Percentiles rank a stretch among this genome's conserved stretches.
phyloP scores from a whole-genome alignment of 2,888 invertebrate genomes.

The Drosophila lacicola region DNA sequence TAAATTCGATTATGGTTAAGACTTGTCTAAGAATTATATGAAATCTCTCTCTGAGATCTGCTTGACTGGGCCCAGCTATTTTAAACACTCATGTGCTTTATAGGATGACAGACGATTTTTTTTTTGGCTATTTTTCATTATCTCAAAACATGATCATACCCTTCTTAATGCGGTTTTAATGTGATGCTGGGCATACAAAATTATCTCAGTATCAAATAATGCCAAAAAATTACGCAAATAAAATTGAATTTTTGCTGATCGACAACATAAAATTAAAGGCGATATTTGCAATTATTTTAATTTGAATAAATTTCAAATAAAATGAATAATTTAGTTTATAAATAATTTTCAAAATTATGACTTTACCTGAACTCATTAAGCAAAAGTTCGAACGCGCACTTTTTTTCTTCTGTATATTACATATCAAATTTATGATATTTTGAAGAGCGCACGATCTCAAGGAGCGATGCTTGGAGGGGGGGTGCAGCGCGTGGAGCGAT shows the following conservation, averaged over 20 bases:
- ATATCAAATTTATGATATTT: slow-evolving; percentile 33
- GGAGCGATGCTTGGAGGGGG: slow-evolving; percentile 5
- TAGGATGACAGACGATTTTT: neutral
- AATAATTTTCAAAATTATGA: slow-evolving; percentile 13
- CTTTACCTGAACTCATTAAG: slow-evolving; percentile 56
- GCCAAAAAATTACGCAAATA: neutral
- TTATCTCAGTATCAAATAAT: neutral
- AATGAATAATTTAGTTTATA: slow-evolving; percentile 13
- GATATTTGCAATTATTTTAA: too few relatives aligned
- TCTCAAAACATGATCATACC: neutral
- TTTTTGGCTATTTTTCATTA: neutral
- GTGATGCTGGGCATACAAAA: neutral
- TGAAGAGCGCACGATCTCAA: slow-evolving; percentile 14
- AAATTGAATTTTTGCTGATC: slow-evolving; percentile 6
- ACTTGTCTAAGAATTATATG: too few relatives aligned
- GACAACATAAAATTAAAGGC: neutral
- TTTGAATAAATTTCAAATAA: neutral
- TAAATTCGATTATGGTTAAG: too few relatives aligned
- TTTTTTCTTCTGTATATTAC: slow-evolving; percentile 12
- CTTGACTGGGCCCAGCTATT: neutral
- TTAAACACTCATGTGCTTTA: neutral
- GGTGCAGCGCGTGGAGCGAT: slow-evolving; percentile 39
- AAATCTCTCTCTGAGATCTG: neutral
- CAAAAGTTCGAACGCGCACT: slow-evolving; percentile 38
- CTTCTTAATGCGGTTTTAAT: neutral